Base-by-base conservation (phyloP, 2,888 invertebrate species). In the Cyclophora albipunctata region DNA sequence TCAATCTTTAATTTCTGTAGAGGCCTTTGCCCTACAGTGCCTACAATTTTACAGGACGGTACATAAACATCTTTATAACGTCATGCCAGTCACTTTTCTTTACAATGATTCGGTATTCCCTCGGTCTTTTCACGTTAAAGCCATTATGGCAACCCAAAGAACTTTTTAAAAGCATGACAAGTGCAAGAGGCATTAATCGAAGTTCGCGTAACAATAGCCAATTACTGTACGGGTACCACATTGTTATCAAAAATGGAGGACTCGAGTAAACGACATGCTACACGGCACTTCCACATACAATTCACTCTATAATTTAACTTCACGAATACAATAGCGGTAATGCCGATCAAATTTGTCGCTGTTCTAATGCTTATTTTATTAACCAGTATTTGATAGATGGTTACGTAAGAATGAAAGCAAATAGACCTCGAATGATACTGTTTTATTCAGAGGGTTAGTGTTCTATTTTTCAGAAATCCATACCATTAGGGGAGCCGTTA, bases 241-340 rank as follows among this genome's bases (percentile, higher is more conserved):
- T 52, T 51, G 53, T 61, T 65, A 74, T 75, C 66, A 74, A 75
- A 75, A 69, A 74, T 73, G 62, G 64, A 71, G 60, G 64, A 62
- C 57, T 48, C 63, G 60, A 55, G 64, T 64, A 66, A 69, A 67
- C 59, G 63, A 65, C 61, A 64, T 55, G 60, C 57, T 63, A 52
- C 42, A 45, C 40, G 45, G 57, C 59, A 63, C 60, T 57, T 62
- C 50, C 54, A 48, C 45, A 52, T 51, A 37, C 57, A 49, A 48
- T 46, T 52, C 54, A 49, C 57, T 59, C 55, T 58, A 63, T 64
- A 62, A 62, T 67, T 65, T 63, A 60, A 61, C 57, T 64, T 66
- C 66, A 58, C 62, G 63, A 57, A 55, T 51, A 57, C 56, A 63
- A 65, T 62, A 55, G 62, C 54, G 60, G 60, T 70, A 67, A 66